Percentiles rank a stretch among this genome's conserved stretches.
These are phyloP conservation scores for Sphaerodactylus townsendi DNA, from an alignment of 2,113 vertebrate species.

Conservation along the genomic window DNA sequence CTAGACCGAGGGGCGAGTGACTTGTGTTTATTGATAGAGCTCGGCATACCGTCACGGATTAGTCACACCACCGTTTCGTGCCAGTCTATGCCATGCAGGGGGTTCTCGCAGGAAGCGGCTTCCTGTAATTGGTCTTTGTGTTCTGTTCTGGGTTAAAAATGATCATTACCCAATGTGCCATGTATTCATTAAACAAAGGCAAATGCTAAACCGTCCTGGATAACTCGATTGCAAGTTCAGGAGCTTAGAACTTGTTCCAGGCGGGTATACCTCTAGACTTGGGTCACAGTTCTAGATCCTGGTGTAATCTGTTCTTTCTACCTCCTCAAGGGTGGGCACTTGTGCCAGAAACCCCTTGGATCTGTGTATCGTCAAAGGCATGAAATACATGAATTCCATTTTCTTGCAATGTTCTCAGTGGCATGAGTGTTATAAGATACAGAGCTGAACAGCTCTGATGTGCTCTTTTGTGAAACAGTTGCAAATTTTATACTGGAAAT, in stretches of 20 bases:
- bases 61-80: not conserved
- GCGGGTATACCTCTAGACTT: too few relatives aligned
- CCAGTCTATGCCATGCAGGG: not conserved
- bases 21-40: not conserved
- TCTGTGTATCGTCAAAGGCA: too few relatives aligned
- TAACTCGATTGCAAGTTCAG: not conserved
- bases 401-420: too few relatives aligned
- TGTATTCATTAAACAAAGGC: not conserved
- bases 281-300: not conserved
- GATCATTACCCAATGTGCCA: not conserved
- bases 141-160: not conserved
- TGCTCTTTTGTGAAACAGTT: too few relatives aligned
- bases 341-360: not conserved
- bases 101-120: not conserved
- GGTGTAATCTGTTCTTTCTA: too few relatives aligned
- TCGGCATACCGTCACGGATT: not conserved
- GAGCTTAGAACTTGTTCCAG: not conserved
- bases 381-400: too few relatives aligned
- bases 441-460: too few relatives aligned
- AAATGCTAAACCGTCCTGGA: not conserved
- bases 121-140: not conserved
- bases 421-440: too few relatives aligned
- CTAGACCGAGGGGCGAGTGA: not conserved
- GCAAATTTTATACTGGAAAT: too few relatives aligned
- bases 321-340: too few relatives aligned